Percentiles rank a stretch among this genome's conserved stretches.
phyloP scores from a whole-genome alignment of 2,113 vertebrate species.

The Chamaea fasciata region DNA sequence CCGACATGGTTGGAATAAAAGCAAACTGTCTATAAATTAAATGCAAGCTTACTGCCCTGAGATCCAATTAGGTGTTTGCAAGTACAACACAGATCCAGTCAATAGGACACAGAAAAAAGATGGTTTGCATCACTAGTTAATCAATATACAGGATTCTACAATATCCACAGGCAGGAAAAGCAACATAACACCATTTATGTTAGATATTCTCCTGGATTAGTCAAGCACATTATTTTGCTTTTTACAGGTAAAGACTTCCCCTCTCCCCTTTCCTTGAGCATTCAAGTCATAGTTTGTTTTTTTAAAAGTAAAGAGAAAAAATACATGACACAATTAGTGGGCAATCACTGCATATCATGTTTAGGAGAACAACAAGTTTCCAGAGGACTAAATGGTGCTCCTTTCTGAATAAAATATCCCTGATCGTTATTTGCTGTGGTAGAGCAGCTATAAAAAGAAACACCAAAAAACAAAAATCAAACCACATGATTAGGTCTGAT shows the following conservation, averaged over 20 bases:
- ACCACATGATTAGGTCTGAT: conserved; percentile 48
- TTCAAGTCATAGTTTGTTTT: background rate
- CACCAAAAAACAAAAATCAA: background rate
- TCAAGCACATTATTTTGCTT: background rate
- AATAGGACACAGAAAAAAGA: background rate
- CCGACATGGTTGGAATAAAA: background rate
- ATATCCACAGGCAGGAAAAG: background rate
- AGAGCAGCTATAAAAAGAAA: background rate
- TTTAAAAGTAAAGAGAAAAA: background rate
- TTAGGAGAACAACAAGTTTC: conserved; percentile 5
- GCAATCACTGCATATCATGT: background rate
- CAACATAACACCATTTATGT: background rate
- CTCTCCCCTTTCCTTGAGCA: background rate
- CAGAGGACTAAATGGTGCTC: background rate
- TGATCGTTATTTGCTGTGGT: conserved; percentile 39
- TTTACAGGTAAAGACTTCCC: background rate
- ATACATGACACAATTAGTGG: background rate
- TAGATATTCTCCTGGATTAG: background rate
- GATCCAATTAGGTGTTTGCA: background rate
- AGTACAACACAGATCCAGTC: background rate
- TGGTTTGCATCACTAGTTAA: background rate
- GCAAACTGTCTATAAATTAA: background rate
- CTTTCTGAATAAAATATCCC: conserved; percentile 58
- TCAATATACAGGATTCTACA: background rate
- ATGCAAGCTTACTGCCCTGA: background rate